Evolutionary conservation across 2,797 vertebrate genomes (phyloP), one percentile per base, ranked within the genome.

Genomic region (Phataginus tricuspis): DNA sequence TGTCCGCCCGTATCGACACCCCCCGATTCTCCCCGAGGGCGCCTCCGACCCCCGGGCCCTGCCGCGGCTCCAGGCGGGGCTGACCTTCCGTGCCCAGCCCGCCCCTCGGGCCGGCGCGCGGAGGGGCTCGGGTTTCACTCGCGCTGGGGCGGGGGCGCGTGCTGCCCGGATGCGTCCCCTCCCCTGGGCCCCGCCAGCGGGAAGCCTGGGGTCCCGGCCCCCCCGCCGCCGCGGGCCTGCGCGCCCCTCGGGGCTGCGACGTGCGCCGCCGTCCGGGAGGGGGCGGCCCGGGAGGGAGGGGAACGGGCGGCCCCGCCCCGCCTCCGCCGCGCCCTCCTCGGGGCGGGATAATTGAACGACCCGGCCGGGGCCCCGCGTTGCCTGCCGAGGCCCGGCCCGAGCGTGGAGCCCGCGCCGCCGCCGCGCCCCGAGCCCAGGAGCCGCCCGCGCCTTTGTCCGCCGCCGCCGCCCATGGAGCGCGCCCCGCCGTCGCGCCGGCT

Each of bases 321-420:
- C 96, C 96, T 9, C 93, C 77, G 69, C 71, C 96, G 84, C 92
- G 69, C 90, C 96, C 90, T 42, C 96, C 91, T 69, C 94, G 95
- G 84, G 97, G 98, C 98, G 95, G 97, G 94, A 21, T 92, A 94
- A 97, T 98, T 98, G 97, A 94, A 97, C 93, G 85, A 90, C 69
- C 86, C 84, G 15, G 82, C 94, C 21, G 39, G 95, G 97, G 97
- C 96, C 92, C 3, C 37, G 86, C 96, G 96, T 98, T 97, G 96
- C 96, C 97, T 90, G 96, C 93, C 72, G 77, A 96, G 92, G 86
- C 83, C 53, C 89, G 4, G 92, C 93, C 10, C 83, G 90, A 98
- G 77, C 96, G 94, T 42, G 96, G 10, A 97, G 77, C 74, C 74
- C 91, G 92, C 78, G 68, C 87, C 61, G 94, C 42, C 71, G 69